These are phyloP conservation scores for Drosophila melanosoma DNA, from an alignment of 2,888 invertebrate genomes.

Conservation along the genomic window DNA sequence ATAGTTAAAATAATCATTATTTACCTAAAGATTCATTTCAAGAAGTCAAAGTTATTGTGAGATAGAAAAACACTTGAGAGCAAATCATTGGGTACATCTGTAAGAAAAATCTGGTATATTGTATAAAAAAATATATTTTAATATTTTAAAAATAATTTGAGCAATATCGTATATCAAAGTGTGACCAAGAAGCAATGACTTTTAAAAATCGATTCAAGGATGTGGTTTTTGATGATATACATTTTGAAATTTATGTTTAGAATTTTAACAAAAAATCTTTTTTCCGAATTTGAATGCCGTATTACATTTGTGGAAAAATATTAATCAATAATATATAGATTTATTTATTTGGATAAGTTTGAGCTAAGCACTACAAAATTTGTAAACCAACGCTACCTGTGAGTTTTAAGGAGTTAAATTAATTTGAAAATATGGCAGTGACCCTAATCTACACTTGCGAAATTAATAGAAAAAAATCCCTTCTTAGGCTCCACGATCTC, in stretches of 20 bases:
- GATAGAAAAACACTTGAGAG: not conserved
- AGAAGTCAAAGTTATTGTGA: not conserved
- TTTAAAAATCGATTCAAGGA: not conserved
- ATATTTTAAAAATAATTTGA: not conserved
- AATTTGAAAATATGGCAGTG: not conserved
- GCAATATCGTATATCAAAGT: not conserved
- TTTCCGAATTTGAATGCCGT: not conserved
- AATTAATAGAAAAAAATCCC: not conserved
- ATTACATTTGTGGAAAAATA: not conserved
- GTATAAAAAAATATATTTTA: not conserved
- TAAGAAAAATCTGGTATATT: not conserved
- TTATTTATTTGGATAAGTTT: not conserved
- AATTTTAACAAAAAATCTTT: too few species aligned
- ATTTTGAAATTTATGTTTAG: too few species aligned
- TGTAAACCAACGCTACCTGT: not conserved
- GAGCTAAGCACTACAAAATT: not conserved
- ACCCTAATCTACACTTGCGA: not conserved
- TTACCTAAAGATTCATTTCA: not conserved
- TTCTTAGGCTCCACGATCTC: not conserved
- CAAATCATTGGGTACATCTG: not conserved
- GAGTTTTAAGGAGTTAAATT: not conserved
- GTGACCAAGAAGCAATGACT: not conserved
- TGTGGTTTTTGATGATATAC: too few species aligned
- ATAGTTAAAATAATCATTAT: conserved; percentile 7
- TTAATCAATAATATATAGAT: not conserved